These are phyloP conservation scores for Epirrhoe tristata DNA, from an alignment of 2,888 invertebrate genomes.

Conservation along the genomic window DNA sequence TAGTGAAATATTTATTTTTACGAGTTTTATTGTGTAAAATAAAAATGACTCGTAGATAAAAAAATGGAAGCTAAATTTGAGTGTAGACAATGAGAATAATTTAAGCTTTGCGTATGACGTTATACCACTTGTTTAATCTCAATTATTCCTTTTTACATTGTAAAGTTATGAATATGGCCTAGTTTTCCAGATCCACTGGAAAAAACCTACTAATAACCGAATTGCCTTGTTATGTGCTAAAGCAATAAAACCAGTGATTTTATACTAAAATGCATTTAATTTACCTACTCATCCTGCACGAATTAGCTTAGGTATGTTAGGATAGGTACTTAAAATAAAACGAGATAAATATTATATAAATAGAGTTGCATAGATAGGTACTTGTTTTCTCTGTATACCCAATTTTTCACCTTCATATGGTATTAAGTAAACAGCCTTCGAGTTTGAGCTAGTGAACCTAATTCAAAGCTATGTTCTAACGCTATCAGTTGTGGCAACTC, in stretches of 20 bases:
- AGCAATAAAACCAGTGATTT: slow-evolving; percentile 19
- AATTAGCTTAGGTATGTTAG: too few species aligned
- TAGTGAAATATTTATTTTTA: slow-evolving; percentile 16
- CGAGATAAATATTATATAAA: too few species aligned
- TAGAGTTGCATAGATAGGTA: neutral
- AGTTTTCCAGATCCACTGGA: neutral
- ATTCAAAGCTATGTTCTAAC: neutral
- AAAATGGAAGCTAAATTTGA: too few species aligned
- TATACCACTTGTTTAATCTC: neutral
- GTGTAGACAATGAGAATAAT: neutral
- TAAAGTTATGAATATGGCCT: neutral
- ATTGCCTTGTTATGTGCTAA: slow-evolving; percentile 14
- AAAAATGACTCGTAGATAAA: neutral
- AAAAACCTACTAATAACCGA: neutral
- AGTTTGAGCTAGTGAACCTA: neutral
- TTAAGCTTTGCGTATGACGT: neutral
- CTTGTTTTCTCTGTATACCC: neutral
- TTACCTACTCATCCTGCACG: neutral
- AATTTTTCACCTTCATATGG: neutral
- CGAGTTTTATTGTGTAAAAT: slow-evolving; percentile 11
- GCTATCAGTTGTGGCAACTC: neutral
- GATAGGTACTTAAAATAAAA: neutral
- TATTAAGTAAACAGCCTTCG: neutral
- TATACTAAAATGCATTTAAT: slow-evolving; percentile 6
- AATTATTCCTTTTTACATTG: neutral